phyloP scores from a whole-genome alignment of 1,140 invertebrate genomes.

The Trichoplusia ni region DNA sequence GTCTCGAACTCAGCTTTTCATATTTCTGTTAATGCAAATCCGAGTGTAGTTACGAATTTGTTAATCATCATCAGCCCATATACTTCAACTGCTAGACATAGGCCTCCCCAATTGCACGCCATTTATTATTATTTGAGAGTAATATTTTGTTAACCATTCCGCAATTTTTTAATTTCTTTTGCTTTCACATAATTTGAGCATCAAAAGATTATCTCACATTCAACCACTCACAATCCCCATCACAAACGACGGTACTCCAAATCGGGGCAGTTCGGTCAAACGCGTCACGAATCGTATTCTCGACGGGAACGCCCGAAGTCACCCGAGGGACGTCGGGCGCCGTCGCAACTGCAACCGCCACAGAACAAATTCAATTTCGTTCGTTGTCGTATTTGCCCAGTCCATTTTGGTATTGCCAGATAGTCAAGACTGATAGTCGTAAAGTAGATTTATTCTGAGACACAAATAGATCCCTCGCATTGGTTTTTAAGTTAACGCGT shows the following conservation, averaged over 20 bases:
- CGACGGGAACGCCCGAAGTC: constrained; percentile 33
- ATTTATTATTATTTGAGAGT: no score
- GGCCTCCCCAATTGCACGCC: no score
- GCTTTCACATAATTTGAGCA: no score
- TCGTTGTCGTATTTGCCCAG: constrained; percentile 59
- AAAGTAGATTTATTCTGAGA: constrained; percentile 48
- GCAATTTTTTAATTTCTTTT: no score
- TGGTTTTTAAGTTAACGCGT: constrained; percentile 26
- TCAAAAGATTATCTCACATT: background rate
- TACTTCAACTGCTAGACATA: no score
- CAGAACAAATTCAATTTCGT: constrained; percentile 68
- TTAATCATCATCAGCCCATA: no score
- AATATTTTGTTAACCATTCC: no score
- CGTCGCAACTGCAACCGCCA: constrained; percentile 39
- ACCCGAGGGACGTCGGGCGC: constrained; percentile 44
- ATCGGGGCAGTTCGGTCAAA: constrained; percentile 24
- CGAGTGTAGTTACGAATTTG: no score
- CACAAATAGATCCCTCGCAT: constrained; percentile 29
- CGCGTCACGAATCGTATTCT: constrained; percentile 21
- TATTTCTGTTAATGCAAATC: no score
- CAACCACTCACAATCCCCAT: background rate
- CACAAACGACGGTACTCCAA: no score
- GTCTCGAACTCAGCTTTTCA: no score
- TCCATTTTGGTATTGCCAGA: constrained; percentile 61
- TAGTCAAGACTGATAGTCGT: constrained; percentile 45